Evolutionary conservation across 2,888 invertebrate genomes (phyloP), one percentile per base, ranked within the genome.

Genomic region (Elegia similella): DNA sequence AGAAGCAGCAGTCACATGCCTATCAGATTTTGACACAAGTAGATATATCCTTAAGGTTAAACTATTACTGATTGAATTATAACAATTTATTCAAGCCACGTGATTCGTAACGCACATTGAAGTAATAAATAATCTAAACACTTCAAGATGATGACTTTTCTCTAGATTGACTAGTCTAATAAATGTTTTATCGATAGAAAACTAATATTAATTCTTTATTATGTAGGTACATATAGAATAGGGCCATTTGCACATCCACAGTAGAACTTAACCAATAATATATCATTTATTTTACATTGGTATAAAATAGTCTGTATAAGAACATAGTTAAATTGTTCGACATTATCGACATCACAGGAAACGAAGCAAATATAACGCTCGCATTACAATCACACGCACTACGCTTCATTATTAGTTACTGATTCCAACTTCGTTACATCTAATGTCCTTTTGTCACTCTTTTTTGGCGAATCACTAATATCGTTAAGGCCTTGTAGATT

Each of bases 101-200:
- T 23, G 55, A 42, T 47, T 47, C 13, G 56, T 42, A 48, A 48
- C 13, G 29, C 17, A 57, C 50, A 61, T 60, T 42, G 74, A 81
- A 82, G 75, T 70, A 87, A 87, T 88, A 87, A 88, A 88, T 88
- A 86, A 78, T 80, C 79, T 80, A 84, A 84, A 78, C 77, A 78
- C 75, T 73, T 77, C 81, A 77, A 76, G 76, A 69, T 69, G 73
- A 76, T 82, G 83, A 82, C 81, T 81, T 74, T 76, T 79, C 78
- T 75, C 82, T 84, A 84, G 80, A 83, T 85, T 91, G 90, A 91
- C 90, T 90, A 91, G 90, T 89, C 88, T 88, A 88, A 86, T 79
- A 71, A 76, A 77, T 30, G 55, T 55, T 55, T 60, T 57, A 60
- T 56, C 55, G 58, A 61, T 61, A 56, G 59, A 60, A 72, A 68